Percentiles rank a stretch among this genome's conserved stretches.
phyloP scores from a whole-genome alignment of 2,797 vertebrate genomes.

The Tapirus indicus region DNA sequence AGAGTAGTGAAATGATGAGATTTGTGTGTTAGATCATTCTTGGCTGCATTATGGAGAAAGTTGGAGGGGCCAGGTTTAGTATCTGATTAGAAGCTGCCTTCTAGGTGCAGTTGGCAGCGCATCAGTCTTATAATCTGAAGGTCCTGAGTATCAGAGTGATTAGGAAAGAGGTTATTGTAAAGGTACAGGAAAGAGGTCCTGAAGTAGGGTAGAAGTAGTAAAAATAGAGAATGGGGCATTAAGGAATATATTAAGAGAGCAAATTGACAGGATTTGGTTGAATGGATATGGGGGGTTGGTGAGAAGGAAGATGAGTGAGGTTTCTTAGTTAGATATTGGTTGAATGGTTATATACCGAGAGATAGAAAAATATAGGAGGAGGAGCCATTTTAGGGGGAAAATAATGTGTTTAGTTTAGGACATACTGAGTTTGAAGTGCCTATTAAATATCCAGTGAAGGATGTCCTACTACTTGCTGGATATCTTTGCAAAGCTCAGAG shows the following conservation, averaged over 20 bases:
- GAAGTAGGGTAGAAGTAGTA: background rate
- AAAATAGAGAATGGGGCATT: background rate
- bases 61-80: background rate
- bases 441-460: background rate
- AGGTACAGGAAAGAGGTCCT: background rate
- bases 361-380: background rate
- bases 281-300: background rate
- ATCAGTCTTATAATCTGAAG: too few species aligned
- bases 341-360: background rate
- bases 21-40: background rate
- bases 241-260: background rate
- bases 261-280: conserved; percentile 15
- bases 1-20: background rate
- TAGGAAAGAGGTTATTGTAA: background rate
- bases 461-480: background rate
- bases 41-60: background rate
- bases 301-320: background rate
- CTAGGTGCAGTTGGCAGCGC: too few species aligned
- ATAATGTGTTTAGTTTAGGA: conserved; percentile 31
- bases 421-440: background rate
- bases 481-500: background rate
- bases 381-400: background rate
- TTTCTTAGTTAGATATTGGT: background rate
- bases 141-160: background rate
- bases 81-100: background rate